These are phyloP conservation scores for Microcebus tavaratra DNA, from an alignment of 2,113 vertebrate genomes.

Conservation along the genomic window DNA sequence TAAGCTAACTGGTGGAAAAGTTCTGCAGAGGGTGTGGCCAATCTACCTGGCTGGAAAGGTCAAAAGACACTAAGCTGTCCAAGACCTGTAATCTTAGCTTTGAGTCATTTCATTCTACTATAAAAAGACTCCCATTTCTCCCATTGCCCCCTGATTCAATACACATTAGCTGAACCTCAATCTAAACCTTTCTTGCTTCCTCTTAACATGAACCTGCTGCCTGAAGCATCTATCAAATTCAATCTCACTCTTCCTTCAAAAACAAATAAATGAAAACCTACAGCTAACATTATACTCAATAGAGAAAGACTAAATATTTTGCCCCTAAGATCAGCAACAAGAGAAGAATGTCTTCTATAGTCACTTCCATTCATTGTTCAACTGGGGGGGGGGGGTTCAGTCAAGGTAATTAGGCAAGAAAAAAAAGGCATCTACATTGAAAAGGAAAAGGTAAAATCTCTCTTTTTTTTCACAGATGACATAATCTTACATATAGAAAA, in stretches of 20 bases:
- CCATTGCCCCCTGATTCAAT: not conserved
- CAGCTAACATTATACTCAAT: not conserved
- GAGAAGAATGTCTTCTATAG: not conserved
- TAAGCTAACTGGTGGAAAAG: not conserved
- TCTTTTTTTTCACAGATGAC: not conserved
- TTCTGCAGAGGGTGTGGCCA: not conserved
- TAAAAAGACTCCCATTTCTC: not conserved
- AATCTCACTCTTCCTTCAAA: not conserved
- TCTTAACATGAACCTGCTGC: not conserved
- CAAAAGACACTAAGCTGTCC: not conserved
- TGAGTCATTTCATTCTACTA: not conserved
- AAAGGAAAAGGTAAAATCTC: not conserved
- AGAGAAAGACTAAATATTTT: not conserved
- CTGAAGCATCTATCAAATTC: not conserved
- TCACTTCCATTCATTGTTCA: not conserved
- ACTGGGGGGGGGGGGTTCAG: not conserved
- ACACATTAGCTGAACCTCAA: not conserved
- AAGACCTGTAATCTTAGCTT: not conserved
- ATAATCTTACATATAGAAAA: not conserved
- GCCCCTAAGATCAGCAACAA: not conserved
- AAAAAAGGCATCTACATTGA: not conserved
- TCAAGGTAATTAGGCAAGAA: not conserved
- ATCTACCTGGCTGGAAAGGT: not conserved
- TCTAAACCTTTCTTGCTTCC: not conserved
- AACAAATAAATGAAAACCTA: constrained; percentile 1